phyloP scores from a whole-genome alignment of 2,113 vertebrate species.

The Neomonachus schauinslandi region DNA sequence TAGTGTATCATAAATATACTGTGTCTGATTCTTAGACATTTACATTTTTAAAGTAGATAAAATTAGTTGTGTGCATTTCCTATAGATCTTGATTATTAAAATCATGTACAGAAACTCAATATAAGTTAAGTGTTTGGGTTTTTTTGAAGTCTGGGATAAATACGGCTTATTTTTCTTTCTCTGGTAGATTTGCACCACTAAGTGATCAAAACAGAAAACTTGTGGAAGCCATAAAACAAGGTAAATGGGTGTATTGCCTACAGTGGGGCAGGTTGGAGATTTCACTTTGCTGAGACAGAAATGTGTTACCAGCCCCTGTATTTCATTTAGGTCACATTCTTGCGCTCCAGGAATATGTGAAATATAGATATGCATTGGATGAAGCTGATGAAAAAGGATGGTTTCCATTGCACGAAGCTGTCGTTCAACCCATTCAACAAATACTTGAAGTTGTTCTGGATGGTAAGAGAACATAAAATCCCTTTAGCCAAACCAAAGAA shows the following conservation, averaged over 20 bases:
- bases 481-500: background rate
- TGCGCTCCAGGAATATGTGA: conserved; percentile 85
- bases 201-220: conserved; percentile 89
- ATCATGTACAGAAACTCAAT: background rate
- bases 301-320: background rate
- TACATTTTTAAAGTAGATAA: conserved; percentile 30
- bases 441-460: conserved; percentile 89
- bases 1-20: background rate
- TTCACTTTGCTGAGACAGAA: background rate
- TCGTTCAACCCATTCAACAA: conserved; percentile 83
- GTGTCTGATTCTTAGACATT: background rate
- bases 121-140: background rate
- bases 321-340: conserved; percentile 86
- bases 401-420: conserved; percentile 90
- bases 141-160: conserved; percentile 9
- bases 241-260: conserved; percentile 74
- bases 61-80: background rate
- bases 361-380: conserved; percentile 85
- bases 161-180: conserved; percentile 55
- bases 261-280: background rate
- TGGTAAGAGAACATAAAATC: conserved; percentile 83
- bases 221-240: conserved; percentile 88
- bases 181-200: conserved; percentile 85
- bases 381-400: conserved; percentile 90
- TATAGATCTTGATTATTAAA: conserved; percentile 9